Base-by-base conservation (phyloP, 1,140 invertebrate genomes). In the Drosophila trapezifrons region DNA sequence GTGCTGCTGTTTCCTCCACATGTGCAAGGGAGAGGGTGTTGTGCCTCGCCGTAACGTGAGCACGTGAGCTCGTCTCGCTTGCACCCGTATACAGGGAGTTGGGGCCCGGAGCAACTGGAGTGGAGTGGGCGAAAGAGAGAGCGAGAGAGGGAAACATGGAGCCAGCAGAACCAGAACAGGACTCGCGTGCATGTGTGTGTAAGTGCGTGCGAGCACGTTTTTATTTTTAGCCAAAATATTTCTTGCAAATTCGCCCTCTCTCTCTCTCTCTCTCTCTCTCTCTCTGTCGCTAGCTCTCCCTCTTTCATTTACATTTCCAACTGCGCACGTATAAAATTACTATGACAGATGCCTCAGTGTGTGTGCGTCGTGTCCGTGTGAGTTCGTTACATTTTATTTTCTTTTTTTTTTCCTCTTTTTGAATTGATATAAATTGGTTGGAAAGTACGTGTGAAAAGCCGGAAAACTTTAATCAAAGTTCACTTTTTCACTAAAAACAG, bases 321-420 rank as follows among this genome's bases (percentile, higher is more conserved):
- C 82, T 85, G 82, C 83, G 82, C 76, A 86, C 83, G 82, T 86
- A 83, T 87, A 83, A 87, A 87, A 86, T 87, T 87, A 86, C 83
- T 60, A 54, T 54, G 38, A 43, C 55, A 51, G 63, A n/a, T 56
- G 49, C 32, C 15, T 38, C 13, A 4, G 10, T 17, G 17, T 71
- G 17, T 63, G 35, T 58, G 22, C 15, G 32, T 22, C 17, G 27
- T 55, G 54, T 54, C 6, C 35, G 54, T 56, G 35, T 38, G 54
- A 40, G 54, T 57, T 57, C 60, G 62, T 69, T 66, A 66, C 65
- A 69, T 73, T 72, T 75, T 47, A 64, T 74, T 64, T 51, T 43
- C 42, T 29, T 63, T 57, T 64, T 35, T 46, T 69, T 32, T 49
- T 22, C 38, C 22, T 10, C 25, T 65, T 37, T 57, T 55, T 58